These are phyloP conservation scores for Lottia gigantea DNA, from an alignment of 2,888 invertebrate genomes.

Conservation along the genomic window DNA sequence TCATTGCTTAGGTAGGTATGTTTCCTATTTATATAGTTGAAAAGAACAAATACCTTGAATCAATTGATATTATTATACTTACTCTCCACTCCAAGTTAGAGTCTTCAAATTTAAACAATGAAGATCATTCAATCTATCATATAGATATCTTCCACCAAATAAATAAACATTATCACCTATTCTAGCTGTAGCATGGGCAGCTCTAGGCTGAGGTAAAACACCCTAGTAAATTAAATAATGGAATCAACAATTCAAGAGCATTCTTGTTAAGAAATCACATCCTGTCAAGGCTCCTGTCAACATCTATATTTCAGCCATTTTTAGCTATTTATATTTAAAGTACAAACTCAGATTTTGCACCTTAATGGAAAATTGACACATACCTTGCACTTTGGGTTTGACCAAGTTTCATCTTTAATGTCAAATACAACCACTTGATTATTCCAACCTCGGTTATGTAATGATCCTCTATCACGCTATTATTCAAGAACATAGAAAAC, in stretches of 20 bases:
- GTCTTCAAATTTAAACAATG: conserved; percentile 67
- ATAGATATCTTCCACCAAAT: conserved; percentile 69
- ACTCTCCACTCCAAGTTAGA: conserved; percentile 69
- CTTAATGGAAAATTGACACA: conserved; percentile 9
- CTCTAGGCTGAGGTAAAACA: conserved; percentile 65
- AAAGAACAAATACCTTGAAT: no score
- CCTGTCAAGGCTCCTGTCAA: no score
- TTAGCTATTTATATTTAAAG: no score
- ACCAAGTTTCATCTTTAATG: conserved; percentile 44
- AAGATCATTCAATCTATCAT: conserved; percentile 67
- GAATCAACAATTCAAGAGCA: neutral
- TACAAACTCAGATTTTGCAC: no score
- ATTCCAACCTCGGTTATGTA: conserved; percentile 55
- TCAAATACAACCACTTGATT: conserved; percentile 59
- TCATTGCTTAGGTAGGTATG: no score
- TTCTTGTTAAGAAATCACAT: no score
- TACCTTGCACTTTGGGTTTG: conserved; percentile 50
- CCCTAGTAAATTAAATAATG: conserved; percentile 53
- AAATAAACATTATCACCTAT: conserved; percentile 62
- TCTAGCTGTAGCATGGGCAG: conserved; percentile 68
- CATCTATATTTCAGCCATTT: no score
- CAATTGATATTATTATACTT: conserved; percentile 29
- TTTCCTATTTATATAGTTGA: no score
- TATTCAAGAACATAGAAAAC: neutral
- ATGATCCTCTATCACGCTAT: conserved; percentile 17